Evolutionary conservation across 2,888 invertebrate species (phyloP).

Genomic region (Melinaea menophilus): DNA sequence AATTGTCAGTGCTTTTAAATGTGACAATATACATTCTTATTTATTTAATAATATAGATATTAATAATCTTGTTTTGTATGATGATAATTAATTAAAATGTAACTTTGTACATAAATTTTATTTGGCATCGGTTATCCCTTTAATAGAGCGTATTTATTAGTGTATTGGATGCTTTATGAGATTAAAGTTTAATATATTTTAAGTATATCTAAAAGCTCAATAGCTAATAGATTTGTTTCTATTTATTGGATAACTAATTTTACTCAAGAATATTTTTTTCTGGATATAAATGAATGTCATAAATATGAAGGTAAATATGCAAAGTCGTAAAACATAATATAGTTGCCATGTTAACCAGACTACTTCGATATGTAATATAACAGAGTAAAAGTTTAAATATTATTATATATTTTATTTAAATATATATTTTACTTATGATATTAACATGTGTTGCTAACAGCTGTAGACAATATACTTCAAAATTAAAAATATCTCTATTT

Average conservation of each 20-base stretch:
- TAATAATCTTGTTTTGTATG: conserved; percentile 17
- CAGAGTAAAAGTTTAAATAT: background rate
- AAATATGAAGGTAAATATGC: too few species aligned
- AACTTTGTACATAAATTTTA: conserved; percentile 33
- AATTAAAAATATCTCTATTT: too few species aligned
- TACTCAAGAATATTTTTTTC: too few species aligned
- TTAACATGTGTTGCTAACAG: too few species aligned
- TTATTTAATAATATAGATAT: conserved; percentile 27
- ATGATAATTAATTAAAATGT: conserved; percentile 26
- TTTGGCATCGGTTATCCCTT: conserved; percentile 66
- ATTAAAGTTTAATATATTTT: conserved; percentile 5
- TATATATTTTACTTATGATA: conserved; percentile 1
- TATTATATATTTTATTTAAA: background rate
- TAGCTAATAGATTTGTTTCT: conserved; percentile 6
- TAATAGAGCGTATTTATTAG: conserved; percentile 49
- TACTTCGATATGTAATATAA: conserved; percentile 34
- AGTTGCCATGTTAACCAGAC: too few species aligned
- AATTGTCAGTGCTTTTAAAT: conserved; percentile 71
- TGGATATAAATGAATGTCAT: too few species aligned
- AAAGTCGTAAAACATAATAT: too few species aligned
- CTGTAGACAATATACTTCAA: too few species aligned
- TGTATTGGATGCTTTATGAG: conserved; percentile 19
- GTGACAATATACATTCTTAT: conserved; percentile 44
- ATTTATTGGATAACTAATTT: background rate
- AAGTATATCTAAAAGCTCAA: conserved; percentile 9